phyloP scores from a whole-genome alignment of 2,888 invertebrate genomes.

The Ptilodon capucinus region DNA sequence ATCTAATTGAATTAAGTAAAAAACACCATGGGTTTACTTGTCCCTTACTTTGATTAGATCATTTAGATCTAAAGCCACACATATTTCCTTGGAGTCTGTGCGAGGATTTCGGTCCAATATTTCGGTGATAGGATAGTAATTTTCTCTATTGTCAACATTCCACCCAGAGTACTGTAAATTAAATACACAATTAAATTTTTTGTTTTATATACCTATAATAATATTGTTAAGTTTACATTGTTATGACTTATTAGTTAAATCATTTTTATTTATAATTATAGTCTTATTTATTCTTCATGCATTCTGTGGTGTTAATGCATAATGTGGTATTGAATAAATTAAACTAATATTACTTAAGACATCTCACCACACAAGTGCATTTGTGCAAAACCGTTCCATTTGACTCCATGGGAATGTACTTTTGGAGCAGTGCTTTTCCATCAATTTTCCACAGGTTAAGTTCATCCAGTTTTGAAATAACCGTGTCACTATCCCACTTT shows the following conservation, averaged over 20 bases:
- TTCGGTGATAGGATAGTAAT: conserved; percentile 83
- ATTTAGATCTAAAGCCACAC: conserved; percentile 79
- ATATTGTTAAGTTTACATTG: too few species aligned
- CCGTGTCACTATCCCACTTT: conserved; percentile 82
- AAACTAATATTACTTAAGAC: conserved; percentile 5
- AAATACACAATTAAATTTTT: not conserved
- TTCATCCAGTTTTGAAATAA: conserved; percentile 77
- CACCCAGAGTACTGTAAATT: conserved; percentile 83
- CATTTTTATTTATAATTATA: too few species aligned
- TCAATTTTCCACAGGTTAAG: conserved; percentile 87
- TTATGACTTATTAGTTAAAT: too few species aligned
- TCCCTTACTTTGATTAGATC: conserved; percentile 81
- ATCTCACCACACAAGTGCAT: conserved; percentile 84
- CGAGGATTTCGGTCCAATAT: conserved; percentile 78
- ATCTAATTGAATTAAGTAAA: conserved; percentile 72
- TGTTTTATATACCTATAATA: too few species aligned
- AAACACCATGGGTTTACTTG: conserved; percentile 69
- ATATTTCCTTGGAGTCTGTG: conserved; percentile 80
- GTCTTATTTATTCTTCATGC: too few species aligned
- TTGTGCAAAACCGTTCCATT: conserved; percentile 82
- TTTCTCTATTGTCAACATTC: conserved; percentile 83
- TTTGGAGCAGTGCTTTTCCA: conserved; percentile 85
- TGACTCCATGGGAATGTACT: conserved; percentile 85
- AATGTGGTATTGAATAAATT: too few species aligned
- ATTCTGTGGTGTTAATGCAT: too few species aligned